Conservation (phyloP, 2,797 vertebrate species). For the Pseudopleuronectes americanus region DNA sequence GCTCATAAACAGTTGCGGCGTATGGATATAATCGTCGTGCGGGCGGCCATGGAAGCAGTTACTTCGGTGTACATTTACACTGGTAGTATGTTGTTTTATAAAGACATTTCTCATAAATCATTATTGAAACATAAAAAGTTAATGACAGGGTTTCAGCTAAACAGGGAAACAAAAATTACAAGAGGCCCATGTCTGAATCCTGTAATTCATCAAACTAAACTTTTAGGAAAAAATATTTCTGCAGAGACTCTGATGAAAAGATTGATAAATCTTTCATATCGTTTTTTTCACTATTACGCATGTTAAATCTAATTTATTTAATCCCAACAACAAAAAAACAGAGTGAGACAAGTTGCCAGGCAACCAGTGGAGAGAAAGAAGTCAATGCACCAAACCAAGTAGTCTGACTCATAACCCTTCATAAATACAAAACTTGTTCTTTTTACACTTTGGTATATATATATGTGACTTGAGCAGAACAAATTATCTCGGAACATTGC, state of each 20-base stretch:
- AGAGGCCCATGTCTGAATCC: not conserved
- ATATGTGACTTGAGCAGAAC: not conserved
- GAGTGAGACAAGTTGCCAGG: not conserved
- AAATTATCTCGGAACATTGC: not conserved
- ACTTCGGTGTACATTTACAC: conserved; percentile 7
- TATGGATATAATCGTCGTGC: conserved; percentile 18
- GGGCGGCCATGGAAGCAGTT: conserved; percentile 4
- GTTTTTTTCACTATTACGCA: not conserved
- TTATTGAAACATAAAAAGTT: not conserved
- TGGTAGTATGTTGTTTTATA: not conserved
- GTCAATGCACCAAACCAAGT: not conserved
- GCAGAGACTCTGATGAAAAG: not conserved
- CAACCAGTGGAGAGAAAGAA: not conserved
- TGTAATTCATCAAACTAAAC: not conserved
- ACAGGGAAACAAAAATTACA: too few relatives aligned
- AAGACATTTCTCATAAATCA: conserved; percentile 11
- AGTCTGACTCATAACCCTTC: conserved; percentile 5
- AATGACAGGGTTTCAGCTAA: not conserved
- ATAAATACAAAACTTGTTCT: not conserved
- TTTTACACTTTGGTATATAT: not conserved
- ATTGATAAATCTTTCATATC: not conserved
- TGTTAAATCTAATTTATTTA: not conserved
- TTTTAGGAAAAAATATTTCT: not conserved
- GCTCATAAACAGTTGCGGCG: conserved; percentile 1
- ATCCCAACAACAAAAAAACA: not conserved